Conservation (phyloP, 2,888 invertebrate genomes). For the Oligia strigilis region DNA sequence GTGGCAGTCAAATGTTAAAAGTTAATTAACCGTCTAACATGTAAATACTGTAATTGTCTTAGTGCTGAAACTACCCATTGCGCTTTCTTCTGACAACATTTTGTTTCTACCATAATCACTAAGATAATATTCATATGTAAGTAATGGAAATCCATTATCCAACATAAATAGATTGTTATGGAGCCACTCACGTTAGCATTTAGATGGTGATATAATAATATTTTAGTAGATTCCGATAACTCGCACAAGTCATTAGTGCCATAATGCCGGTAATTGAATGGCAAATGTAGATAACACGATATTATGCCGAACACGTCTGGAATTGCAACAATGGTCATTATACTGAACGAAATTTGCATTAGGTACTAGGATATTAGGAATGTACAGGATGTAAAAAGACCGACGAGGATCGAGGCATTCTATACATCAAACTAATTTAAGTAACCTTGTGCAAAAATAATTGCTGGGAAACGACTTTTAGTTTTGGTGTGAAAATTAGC, state of each 20-base stretch:
- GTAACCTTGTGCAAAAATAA: background rate
- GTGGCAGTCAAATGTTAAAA: too few relatives aligned
- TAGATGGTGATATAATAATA: constrained; percentile 34
- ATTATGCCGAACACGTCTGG: constrained; percentile 28
- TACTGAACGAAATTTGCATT: constrained; percentile 25
- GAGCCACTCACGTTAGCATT: constrained; percentile 24
- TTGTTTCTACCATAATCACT: background rate
- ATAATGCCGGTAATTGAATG: constrained; percentile 47
- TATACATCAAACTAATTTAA: background rate
- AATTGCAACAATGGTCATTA: constrained; percentile 28
- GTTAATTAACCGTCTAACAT: background rate
- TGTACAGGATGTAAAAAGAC: background rate
- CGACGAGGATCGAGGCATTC: background rate
- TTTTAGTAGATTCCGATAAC: constrained; percentile 42
- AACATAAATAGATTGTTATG: background rate
- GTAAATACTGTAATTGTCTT: background rate
- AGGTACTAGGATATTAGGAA: constrained; percentile 9
- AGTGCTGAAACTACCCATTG: background rate
- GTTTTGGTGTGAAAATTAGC: background rate
- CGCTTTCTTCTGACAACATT: background rate
- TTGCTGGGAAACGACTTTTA: too few relatives aligned
- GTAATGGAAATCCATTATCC: background rate
- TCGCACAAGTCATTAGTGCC: constrained; percentile 33
- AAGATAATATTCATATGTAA: background rate
- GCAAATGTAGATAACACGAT: constrained; percentile 24